These are phyloP conservation scores for Gallinago nigripennis DNA, from an alignment of 2,797 vertebrate genomes.

Conservation along the genomic window DNA sequence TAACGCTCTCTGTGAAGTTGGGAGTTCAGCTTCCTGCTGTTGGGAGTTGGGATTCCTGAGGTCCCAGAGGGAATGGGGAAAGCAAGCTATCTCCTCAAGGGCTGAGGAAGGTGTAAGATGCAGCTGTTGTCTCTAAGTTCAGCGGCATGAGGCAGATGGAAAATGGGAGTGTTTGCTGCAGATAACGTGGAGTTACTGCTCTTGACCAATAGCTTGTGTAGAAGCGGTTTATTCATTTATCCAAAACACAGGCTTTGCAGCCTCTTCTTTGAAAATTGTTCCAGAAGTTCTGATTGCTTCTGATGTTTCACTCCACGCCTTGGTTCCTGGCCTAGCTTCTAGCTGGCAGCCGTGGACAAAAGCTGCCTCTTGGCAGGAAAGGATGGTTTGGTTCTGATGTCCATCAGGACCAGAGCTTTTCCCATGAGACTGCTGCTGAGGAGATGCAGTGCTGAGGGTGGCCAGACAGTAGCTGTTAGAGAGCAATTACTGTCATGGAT, in stretches of 20 bases:
- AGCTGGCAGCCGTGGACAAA: neutral
- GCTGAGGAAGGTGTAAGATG: neutral
- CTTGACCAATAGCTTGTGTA: neutral
- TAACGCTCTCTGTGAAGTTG: no score
- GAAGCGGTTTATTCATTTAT: neutral
- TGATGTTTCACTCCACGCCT: neutral
- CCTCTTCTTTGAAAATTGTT: neutral
- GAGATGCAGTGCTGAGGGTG: neutral
- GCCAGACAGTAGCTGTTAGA: slow-evolving; percentile 5
- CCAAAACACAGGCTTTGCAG: neutral
- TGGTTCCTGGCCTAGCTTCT: neutral
- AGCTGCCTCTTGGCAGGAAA: neutral
- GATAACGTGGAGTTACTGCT: neutral
- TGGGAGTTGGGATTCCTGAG: neutral
- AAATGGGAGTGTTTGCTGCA: neutral
- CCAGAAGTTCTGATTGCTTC: neutral
- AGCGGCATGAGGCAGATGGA: neutral
- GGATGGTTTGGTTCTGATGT: neutral
- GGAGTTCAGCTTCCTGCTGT: neutral
- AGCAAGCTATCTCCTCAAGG: neutral
- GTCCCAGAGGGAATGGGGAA: neutral
- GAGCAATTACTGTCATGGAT: slow-evolving; percentile 34
- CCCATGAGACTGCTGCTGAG: neutral
- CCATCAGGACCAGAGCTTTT: neutral
- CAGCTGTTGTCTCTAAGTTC: neutral